Conservation (phyloP, 1,140 invertebrate species). For the Drosophila grimshawi region DNA sequence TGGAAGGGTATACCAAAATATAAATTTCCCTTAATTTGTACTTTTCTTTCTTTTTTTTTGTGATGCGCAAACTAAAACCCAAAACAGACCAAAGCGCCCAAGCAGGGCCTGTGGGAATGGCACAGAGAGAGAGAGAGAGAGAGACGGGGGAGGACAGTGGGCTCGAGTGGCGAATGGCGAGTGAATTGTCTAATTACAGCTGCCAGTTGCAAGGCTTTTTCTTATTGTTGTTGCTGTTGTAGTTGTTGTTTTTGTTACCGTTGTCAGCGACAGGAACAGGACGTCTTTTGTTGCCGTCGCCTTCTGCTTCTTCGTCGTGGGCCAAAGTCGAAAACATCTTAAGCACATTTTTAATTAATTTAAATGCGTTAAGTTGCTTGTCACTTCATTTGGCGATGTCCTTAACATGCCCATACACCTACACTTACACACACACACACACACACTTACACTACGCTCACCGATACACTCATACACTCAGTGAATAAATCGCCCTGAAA, state of each 20-base stretch:
- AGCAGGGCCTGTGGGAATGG: constrained; percentile 3
- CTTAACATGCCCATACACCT: constrained; percentile 49
- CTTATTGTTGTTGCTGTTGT: constrained; percentile 25
- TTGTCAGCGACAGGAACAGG: constrained; percentile 44
- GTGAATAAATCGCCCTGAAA: too few species aligned
- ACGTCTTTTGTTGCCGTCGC: constrained; percentile 66
- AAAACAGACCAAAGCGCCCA: constrained; percentile 49
- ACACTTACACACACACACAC: constrained; percentile 1
- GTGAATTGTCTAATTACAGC: constrained; percentile 83
- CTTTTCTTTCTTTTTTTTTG: constrained; percentile 28
- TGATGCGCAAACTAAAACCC: constrained; percentile 62
- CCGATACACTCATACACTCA: not conserved
- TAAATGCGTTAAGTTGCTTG: constrained; percentile 82
- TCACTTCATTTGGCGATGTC: constrained; percentile 78
- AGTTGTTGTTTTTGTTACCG: constrained; percentile 39
- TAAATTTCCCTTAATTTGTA: not conserved
- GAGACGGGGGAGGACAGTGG: not conserved
- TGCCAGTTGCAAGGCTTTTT: constrained; percentile 66
- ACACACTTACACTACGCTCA: not conserved
- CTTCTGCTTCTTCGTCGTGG: constrained; percentile 14
- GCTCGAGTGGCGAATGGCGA: constrained; percentile 47
- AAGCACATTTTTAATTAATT: constrained; percentile 83
- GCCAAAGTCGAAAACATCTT: constrained; percentile 76
- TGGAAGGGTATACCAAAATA: not conserved
- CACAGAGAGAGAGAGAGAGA: not conserved